These are phyloP conservation scores for Aplodontia rufa DNA, from an alignment of 2,113 vertebrate genomes.

Conservation along the genomic window DNA sequence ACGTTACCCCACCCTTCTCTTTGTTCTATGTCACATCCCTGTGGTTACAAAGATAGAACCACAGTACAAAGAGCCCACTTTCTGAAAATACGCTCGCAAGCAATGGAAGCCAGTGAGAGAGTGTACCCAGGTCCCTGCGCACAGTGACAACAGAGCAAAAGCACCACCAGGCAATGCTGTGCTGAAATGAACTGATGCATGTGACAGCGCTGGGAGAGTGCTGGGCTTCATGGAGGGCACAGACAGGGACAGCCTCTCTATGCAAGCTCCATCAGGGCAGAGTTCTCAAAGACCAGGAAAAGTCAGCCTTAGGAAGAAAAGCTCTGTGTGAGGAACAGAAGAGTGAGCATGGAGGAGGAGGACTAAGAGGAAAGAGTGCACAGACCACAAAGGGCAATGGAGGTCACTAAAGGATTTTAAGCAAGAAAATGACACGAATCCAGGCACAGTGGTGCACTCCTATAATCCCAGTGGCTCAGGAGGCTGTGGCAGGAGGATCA, in stretches of 20 bases:
- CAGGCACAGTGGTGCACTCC: no score
- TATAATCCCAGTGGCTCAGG: no score
- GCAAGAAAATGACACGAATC: not conserved
- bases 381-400: fast-evolving
- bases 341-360: not conserved
- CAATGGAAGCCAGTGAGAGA: not conserved
- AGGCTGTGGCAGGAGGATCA: no score
- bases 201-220: no score
- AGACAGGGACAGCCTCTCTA: not conserved
- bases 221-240: not conserved
- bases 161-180: not conserved
- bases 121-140: not conserved
- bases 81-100: not conserved
- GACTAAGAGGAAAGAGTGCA: not conserved
- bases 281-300: not conserved
- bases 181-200: not conserved
- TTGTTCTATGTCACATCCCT: not conserved
- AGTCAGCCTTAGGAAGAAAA: not conserved
- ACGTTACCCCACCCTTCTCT: not conserved
- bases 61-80: not conserved
- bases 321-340: not conserved
- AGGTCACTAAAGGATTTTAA: not conserved
- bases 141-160: not conserved
- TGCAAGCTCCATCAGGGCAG: not conserved
- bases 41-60: no score